Percentiles rank a stretch among this genome's conserved stretches.
Evolutionary conservation across 2,113 vertebrate species (phyloP).

Genomic region (Cyrtonyx montezumae): DNA sequence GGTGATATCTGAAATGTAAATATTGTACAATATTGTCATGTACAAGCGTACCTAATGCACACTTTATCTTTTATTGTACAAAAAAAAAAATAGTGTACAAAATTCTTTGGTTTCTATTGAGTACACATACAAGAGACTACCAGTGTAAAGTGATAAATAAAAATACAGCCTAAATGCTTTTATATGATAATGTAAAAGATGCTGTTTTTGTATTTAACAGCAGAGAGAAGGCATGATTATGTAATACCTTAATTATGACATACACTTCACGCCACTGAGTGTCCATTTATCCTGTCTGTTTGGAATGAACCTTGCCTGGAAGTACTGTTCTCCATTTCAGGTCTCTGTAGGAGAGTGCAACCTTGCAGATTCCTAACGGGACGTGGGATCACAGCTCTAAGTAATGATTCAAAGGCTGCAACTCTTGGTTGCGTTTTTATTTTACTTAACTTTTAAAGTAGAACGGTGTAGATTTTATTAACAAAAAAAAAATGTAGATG

Average conservation of each 20-base stretch:
- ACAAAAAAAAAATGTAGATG: conserved; percentile 63
- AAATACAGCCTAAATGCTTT: conserved; percentile 95
- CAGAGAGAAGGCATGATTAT: conserved; percentile 84
- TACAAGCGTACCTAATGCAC: conserved; percentile 99
- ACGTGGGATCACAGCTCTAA: conserved; percentile 74
- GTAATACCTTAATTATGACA: conserved; percentile 79
- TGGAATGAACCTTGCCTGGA: conserved; percentile 87
- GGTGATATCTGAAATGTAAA: conserved; percentile 97
- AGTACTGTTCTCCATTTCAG: conserved; percentile 62
- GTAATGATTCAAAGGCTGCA: conserved; percentile 69
- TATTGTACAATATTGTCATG: conserved; percentile 98
- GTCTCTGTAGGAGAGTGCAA: conserved; percentile 70
- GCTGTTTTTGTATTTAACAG: conserved; percentile 89
- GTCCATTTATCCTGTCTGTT: conserved; percentile 76
- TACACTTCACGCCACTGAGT: conserved; percentile 80
- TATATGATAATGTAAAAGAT: conserved; percentile 91
- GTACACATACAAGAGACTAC: conserved; percentile 88
- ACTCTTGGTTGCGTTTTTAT: conserved; percentile 69
- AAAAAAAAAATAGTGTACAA: conserved; percentile 97
- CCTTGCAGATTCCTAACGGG: conserved; percentile 68
- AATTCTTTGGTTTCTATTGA: conserved; percentile 98
- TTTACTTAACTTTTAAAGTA: conserved; percentile 75
- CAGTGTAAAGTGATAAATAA: conserved; percentile 91
- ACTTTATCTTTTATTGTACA: conserved; percentile 99
- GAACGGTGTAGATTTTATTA: conserved; percentile 71